phyloP scores from a whole-genome alignment of 2,797 vertebrate genomes.

The Amazona ochrocephala region DNA sequence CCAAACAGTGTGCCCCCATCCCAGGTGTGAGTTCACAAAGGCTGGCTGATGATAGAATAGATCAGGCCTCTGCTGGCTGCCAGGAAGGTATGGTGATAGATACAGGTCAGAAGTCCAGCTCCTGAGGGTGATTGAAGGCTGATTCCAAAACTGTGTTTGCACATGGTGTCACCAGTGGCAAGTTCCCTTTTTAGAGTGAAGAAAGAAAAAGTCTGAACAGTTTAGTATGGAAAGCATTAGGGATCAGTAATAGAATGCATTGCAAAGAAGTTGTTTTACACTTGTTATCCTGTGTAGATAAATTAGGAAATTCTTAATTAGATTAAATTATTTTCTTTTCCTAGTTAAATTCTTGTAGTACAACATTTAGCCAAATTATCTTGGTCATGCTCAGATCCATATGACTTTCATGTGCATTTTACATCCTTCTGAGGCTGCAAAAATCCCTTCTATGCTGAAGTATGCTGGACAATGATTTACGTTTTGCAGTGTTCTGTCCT shows the following conservation, averaged over 20 bases:
- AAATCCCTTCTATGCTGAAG: neutral
- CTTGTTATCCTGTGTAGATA: neutral
- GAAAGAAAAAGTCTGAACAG: neutral
- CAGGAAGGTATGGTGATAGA: fast-evolving
- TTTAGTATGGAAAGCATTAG: neutral
- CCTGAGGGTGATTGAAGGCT: neutral
- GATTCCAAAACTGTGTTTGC: neutral
- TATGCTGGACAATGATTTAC: neutral
- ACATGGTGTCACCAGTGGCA: neutral
- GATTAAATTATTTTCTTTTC: neutral
- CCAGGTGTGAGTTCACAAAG: fast-evolving
- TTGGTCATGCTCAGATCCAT: neutral
- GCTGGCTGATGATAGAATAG: neutral
- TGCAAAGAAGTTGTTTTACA: neutral
- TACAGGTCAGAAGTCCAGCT: neutral
- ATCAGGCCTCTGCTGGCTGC: neutral
- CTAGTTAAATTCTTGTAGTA: neutral
- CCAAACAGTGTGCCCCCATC: fast-evolving
- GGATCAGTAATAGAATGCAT: neutral
- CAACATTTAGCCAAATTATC: neutral
- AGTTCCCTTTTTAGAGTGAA: neutral
- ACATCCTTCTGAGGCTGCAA: neutral
- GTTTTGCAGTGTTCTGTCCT: neutral
- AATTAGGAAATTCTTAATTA: neutral
- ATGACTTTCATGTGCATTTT: neutral